These are phyloP conservation scores for Tachycineta bicolor DNA, from an alignment of 2,113 vertebrate genomes.

Conservation along the genomic window DNA sequence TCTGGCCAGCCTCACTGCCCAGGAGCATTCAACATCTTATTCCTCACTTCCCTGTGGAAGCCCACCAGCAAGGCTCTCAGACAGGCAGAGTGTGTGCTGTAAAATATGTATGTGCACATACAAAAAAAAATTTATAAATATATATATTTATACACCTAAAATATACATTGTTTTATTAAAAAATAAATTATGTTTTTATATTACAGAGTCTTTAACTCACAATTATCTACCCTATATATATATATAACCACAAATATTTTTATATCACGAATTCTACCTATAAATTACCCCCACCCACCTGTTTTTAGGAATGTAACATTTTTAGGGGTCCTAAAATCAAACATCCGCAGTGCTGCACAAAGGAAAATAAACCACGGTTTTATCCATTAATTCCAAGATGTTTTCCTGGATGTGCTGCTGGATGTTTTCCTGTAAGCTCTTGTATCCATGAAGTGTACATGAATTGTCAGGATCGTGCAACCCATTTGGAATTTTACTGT, in stretches of 20 bases:
- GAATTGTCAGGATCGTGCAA: neutral
- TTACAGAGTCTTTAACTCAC: neutral
- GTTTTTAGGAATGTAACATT: neutral
- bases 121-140: neutral
- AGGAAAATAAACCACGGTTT: neutral
- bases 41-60: neutral
- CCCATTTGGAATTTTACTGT: neutral
- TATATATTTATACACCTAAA: neutral
- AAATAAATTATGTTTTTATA: neutral
- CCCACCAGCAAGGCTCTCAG: neutral
- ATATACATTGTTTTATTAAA: neutral
- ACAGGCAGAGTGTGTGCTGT: neutral
- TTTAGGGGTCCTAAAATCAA: neutral
- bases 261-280: neutral
- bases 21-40: neutral
- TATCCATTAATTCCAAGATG: neutral
- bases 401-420: neutral
- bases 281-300: fast-evolving
- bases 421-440: neutral
- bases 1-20: too few species aligned
- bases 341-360: neutral
- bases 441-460: neutral
- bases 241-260: neutral
- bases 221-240: too few species aligned
- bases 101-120: neutral